phyloP scores from a whole-genome alignment of 2,797 vertebrate species.

The Enteromius trimaculatus region DNA sequence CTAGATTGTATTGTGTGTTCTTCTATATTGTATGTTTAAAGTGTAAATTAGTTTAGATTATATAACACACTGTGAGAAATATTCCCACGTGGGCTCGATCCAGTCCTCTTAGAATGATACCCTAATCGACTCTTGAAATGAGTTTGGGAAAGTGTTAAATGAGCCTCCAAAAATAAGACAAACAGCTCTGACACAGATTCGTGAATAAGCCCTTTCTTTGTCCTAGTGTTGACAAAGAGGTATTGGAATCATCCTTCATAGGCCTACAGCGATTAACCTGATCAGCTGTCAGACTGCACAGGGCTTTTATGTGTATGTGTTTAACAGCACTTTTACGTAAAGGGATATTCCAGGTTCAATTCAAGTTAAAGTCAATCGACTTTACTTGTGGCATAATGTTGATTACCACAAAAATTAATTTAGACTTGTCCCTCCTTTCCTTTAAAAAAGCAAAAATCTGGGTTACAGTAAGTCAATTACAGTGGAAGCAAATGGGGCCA shows the following conservation, averaged over 20 bases:
- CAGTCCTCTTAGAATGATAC: conserved; percentile 22
- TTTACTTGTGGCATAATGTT: conserved; percentile 1
- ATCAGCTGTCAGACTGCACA: background rate
- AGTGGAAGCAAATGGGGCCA: background rate
- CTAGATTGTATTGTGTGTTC: conserved; percentile 33
- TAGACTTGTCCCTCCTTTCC: background rate
- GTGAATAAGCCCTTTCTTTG: conserved; percentile 12
- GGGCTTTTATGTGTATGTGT: conserved; percentile 13
- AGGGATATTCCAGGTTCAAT: background rate
- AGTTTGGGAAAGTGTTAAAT: conserved; percentile 41
- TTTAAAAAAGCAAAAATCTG: conserved; percentile 9
- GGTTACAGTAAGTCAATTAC: background rate
- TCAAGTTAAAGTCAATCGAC: background rate
- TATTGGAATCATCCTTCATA: conserved; percentile 9
- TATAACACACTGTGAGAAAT: conserved; percentile 13
- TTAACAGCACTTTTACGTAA: background rate
- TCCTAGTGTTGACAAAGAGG: background rate
- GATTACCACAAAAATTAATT: background rate
- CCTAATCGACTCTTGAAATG: conserved; percentile 29
- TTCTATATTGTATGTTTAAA: conserved; percentile 14
- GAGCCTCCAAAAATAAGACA: conserved; percentile 22
- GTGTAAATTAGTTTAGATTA: conserved; percentile 43
- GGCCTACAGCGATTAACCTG: background rate
- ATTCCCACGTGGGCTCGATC: conserved; percentile 12
- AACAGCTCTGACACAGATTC: background rate